Evolutionary conservation across 2,888 invertebrate genomes (phyloP).

Genomic region (Drosophila nigritarsus): DNA sequence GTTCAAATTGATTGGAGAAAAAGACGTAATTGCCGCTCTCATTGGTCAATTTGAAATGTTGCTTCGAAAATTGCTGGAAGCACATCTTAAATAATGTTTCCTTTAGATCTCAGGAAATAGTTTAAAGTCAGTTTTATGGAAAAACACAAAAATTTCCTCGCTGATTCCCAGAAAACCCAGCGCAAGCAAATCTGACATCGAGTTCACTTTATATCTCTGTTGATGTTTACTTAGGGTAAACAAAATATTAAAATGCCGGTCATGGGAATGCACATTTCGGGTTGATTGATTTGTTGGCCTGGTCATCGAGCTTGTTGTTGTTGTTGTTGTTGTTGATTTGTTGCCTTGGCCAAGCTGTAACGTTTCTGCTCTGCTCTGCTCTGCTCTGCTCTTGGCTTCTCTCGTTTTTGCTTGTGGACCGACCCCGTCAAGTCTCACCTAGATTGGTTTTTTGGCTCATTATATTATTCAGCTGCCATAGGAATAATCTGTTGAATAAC

Average conservation of each 20-base stretch:
- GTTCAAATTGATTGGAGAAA: background rate
- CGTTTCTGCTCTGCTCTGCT: background rate
- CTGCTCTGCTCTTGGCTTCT: background rate
- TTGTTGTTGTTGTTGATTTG: too few species aligned
- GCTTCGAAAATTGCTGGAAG: background rate
- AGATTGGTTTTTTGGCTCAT: conserved; percentile 38
- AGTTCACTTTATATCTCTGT: background rate
- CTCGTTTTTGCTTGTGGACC: background rate
- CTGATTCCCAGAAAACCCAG: too few species aligned
- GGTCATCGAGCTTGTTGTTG: too few species aligned
- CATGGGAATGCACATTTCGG: conserved; percentile 55
- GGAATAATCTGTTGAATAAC: background rate
- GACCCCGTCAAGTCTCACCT: conserved; percentile 50
- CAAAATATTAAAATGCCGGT: conserved; percentile 60
- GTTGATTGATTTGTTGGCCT: conserved; percentile 72
- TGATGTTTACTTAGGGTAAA: conserved; percentile 16
- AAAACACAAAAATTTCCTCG: background rate
- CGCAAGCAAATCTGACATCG: background rate
- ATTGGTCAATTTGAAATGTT: background rate
- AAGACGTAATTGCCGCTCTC: background rate
- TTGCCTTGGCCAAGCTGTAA: conserved; percentile 27
- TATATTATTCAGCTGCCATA: background rate
- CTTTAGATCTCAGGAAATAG: background rate
- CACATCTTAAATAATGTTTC: background rate
- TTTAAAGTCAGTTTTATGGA: background rate